Conservation (phyloP, 2,888 invertebrate genomes). For the Gastrophysa polygoni region DNA sequence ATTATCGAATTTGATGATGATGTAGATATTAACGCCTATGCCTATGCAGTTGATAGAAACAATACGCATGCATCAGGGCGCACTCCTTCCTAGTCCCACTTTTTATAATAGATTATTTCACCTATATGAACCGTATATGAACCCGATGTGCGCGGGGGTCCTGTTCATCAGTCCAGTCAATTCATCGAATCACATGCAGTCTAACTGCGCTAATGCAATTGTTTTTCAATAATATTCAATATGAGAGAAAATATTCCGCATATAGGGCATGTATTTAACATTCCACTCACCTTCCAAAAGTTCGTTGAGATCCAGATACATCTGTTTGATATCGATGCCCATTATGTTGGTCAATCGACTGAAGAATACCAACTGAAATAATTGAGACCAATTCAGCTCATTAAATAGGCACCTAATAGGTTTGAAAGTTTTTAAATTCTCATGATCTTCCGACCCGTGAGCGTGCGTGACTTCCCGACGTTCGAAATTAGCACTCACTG, state of each 20-base stretch:
- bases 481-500: not conserved
- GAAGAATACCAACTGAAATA: not conserved
- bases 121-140: no score
- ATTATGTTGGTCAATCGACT: conserved; percentile 15
- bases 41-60: no score
- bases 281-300: conserved; percentile 31
- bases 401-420: not conserved
- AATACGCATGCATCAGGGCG: no score
- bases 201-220: no score
- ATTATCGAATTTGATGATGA: no score
- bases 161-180: no score
- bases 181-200: no score
- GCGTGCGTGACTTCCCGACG: not conserved
- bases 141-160: no score
- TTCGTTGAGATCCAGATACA: conserved; percentile 27
- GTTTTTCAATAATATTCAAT: not conserved
- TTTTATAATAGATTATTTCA: no score
- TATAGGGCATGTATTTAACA: conserved; percentile 1
- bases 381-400: not conserved
- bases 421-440: not conserved
- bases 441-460: not conserved
- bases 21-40: no score
- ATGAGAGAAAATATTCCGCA: no score
- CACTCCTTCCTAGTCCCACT: no score
- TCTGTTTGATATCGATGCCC: conserved; percentile 26